Base-by-base conservation (phyloP, 2,113 vertebrate species). In the Trinectes maculatus region DNA sequence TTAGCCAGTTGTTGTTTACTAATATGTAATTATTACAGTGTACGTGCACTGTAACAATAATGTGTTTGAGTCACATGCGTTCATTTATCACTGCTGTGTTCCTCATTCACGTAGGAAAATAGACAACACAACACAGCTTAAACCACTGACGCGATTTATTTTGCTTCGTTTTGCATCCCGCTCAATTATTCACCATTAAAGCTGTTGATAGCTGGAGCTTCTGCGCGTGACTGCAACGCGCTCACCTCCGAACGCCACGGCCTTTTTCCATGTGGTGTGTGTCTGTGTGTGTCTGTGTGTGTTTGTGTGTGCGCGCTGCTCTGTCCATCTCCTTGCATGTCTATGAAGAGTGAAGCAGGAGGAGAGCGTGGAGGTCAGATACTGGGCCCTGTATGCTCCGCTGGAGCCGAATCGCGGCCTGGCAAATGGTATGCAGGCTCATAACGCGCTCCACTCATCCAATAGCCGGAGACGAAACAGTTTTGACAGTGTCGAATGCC, bases 401-500 rank as follows among this genome's bases (percentile, higher is more conserved):
- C 59, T 87, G 84, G 85, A 88, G 85, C 81, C 56, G 59, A 83
- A 87, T 91, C 69, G 24, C 62, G 46, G 92, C 78, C 70, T 43
- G 79, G 83, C 76, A 87, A 90, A 91, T 90, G 82, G 85, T 84
- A 87, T 86, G 81, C 83, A 77, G 85, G 79, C 82, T 86, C 83
- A 82, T 89, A 83, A 87, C 81, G 83, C 65, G 76, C 85, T 87
- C 79, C 77, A 80, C 82, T 90, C 83, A 60, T 90, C 83, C 88
- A 91, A 90, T 89, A 83, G 88, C 82, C 55, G 19, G 71, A 77
- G 86, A 86, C 71, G 74, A 89, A 91, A 87, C 82, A 83, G 84
- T 91, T 91, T 89, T 91, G 87, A 90, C 86, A 90, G 88, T 88
- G 86, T 90, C 77, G 88, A 89, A 91, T 91, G 87, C 84, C 89